Base-by-base conservation (phyloP, 2,888 invertebrate species). In the Cetonia aurata region DNA sequence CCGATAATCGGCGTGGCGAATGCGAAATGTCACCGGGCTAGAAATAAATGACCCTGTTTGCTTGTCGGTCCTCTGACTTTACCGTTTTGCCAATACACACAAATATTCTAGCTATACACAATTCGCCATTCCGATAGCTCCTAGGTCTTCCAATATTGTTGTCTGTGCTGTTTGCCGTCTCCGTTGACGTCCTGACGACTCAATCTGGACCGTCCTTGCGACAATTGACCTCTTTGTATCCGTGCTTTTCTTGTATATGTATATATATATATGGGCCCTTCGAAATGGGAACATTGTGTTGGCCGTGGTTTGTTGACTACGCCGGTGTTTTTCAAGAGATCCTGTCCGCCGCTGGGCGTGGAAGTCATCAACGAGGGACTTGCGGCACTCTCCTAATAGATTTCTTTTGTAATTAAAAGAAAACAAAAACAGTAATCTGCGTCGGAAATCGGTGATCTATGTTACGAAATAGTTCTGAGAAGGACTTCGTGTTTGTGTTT, bases 31-130 rank as follows among this genome's bases (percentile, higher is more conserved):
- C 85, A 84, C 84, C 83, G 67, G 33, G 80, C 79, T 79, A 79
- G 81, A 83, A 83, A 84, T 84, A 84, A 85, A 85, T 85, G 84
- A 81, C 82, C 81, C 81, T 83, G 81, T 84, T 83, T 82, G 81
- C 77, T 78, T 60, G 59, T 57, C 25, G 25, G 25, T 25, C 25
- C 25, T 33, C 48, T 41, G 53, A 70, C 74, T 77, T 77, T 77
- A 75, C 19, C 42, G 17, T 19, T 8, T 10, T 13, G 60, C 60
- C 70, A 48, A 60, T 25, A 25, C 25, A 25, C 1, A 25, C 4
- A 25, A n/a, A n/a, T n/a, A n/a, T n/a, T 25, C 4, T 4, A 25
- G 25, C 25, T 25, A 25, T 4, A 25, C 25, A 25, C 25, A 25
- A 25, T 25, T 25, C 25, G 25, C 25, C 25, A 25, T 25, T 25